Conservation (phyloP, 2,797 vertebrate genomes). For the Luscinia megarhynchos region DNA sequence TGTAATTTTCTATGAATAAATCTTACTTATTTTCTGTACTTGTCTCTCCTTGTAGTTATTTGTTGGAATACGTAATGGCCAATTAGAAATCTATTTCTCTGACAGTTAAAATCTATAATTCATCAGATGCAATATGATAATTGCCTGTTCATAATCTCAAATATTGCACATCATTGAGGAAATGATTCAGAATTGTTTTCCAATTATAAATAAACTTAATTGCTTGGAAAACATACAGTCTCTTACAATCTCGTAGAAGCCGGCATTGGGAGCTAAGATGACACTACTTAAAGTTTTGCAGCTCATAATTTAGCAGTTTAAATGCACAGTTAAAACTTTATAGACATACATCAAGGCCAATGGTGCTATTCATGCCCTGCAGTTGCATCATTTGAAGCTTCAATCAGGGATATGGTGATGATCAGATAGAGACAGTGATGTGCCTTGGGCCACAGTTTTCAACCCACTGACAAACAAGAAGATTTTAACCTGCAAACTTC, state of each 20-base stretch:
- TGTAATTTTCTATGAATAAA: background rate
- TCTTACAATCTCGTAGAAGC: slow-evolving; percentile 7
- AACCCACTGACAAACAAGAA: background rate
- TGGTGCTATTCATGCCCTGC: slow-evolving; percentile 19
- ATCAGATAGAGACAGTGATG: background rate
- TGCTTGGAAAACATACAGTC: slow-evolving; percentile 50
- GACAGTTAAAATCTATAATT: slow-evolving; percentile 45
- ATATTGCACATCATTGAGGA: slow-evolving; percentile 17
- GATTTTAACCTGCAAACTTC: background rate
- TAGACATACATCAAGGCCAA: slow-evolving; percentile 26
- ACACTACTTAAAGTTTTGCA: slow-evolving; percentile 42
- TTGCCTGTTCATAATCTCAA: slow-evolving; percentile 29
- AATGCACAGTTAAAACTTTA: slow-evolving; percentile 60
- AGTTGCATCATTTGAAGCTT: slow-evolving; percentile 21
- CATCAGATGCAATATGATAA: slow-evolving; percentile 37
- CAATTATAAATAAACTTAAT: slow-evolving; percentile 65
- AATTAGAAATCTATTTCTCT: slow-evolving; percentile 60
- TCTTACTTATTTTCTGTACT: background rate
- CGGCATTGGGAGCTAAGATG: background rate
- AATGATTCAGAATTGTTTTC: slow-evolving; percentile 56
- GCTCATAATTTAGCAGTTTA: slow-evolving; percentile 57
- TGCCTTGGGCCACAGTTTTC: background rate
- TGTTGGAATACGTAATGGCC: slow-evolving; percentile 13
- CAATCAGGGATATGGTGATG: background rate
- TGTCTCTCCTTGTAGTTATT: slow-evolving; percentile 8